These are phyloP conservation scores for Diplolepis rosae DNA, from an alignment of 2,888 invertebrate genomes.

Conservation along the genomic window DNA sequence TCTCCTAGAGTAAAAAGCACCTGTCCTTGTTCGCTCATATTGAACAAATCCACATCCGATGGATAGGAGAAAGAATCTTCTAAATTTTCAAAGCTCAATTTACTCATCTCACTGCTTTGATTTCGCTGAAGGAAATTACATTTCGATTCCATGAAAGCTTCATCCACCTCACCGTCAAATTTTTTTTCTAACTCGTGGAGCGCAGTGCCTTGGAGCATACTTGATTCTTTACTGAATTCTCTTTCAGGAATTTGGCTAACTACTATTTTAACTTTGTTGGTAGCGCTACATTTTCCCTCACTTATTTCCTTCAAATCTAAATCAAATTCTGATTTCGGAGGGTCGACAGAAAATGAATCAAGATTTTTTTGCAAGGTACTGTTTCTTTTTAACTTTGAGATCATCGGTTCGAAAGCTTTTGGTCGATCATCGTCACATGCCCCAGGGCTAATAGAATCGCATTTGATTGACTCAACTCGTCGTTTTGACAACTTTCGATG, in stretches of 20 bases:
- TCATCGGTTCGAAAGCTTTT: constrained; percentile 38
- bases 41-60: constrained; percentile 44
- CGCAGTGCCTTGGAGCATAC: constrained; percentile 34
- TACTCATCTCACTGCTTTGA: constrained; percentile 42
- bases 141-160: constrained; percentile 48
- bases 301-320: constrained; percentile 32
- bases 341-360: constrained; percentile 46
- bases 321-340: constrained; percentile 31
- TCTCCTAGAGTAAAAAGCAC: constrained; percentile 68
- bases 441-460: neutral
- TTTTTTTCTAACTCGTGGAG: constrained; percentile 51
- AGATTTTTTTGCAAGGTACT: constrained; percentile 61
- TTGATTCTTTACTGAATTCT: constrained; percentile 28
- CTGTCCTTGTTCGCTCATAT: constrained; percentile 52
- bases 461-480: neutral
- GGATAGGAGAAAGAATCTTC: constrained; percentile 43
- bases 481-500: constrained; percentile 36
- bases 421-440: neutral
- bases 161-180: constrained; percentile 49
- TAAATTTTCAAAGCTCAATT: constrained; percentile 41
- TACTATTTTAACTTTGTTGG: constrained; percentile 64
- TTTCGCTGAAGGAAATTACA: constrained; percentile 40
- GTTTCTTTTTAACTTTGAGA: constrained; percentile 57
- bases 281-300: constrained; percentile 43
- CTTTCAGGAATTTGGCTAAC: constrained; percentile 57